These are phyloP conservation scores for Lamellibrachia satsuma DNA, from an alignment of 2,888 invertebrate species.

Conservation along the genomic window DNA sequence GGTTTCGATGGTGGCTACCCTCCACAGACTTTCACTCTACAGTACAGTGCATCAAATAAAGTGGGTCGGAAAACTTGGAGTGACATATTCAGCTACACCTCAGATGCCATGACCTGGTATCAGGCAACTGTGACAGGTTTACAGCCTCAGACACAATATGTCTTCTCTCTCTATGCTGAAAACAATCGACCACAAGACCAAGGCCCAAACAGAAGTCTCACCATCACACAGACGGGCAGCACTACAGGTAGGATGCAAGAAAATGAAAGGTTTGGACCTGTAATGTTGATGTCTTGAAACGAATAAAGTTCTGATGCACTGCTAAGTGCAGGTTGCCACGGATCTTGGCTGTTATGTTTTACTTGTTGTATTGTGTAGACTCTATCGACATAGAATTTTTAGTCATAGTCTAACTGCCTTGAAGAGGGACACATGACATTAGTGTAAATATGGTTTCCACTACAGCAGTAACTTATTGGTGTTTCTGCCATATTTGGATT, in stretches of 20 bases:
- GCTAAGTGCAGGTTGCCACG: too few relatives aligned
- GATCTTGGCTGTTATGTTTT: too few relatives aligned
- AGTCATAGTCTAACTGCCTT: too few relatives aligned
- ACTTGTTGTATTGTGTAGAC: too few relatives aligned
- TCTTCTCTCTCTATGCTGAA: slow-evolving; percentile 5
- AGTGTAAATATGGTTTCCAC: too few relatives aligned
- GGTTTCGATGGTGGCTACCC: not conserved
- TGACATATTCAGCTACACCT: not conserved
- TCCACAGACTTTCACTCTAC: not conserved
- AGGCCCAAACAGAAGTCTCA: not conserved
- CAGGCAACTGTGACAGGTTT: not conserved
- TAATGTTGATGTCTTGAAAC: too few relatives aligned
- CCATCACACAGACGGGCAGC: not conserved
- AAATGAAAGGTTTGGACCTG: too few relatives aligned
- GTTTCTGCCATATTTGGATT: too few relatives aligned
- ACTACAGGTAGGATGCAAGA: not conserved
- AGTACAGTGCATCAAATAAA: not conserved
- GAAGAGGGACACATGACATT: too few relatives aligned
- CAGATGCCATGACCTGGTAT: not conserved
- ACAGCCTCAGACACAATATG: not conserved
- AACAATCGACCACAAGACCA: not conserved
- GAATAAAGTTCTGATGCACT: too few relatives aligned
- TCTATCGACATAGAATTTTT: too few relatives aligned
- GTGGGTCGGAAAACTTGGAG: not conserved
- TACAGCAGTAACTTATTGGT: too few relatives aligned